Conservation (phyloP, 2,797 vertebrate species). For the Phaenicophaeus curvirostris region DNA sequence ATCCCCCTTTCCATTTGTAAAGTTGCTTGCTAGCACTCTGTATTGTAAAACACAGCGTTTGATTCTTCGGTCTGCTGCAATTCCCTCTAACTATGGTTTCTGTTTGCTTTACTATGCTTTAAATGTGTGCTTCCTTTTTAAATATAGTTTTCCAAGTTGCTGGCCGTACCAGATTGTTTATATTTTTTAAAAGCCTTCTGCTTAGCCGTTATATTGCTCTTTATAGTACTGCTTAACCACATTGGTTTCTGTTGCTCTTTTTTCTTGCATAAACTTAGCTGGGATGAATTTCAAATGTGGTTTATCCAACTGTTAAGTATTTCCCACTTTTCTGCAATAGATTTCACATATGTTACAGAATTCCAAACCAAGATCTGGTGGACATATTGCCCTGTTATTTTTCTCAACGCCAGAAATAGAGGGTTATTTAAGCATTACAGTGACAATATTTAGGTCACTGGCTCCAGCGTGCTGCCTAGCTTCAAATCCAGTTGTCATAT, state of each 20-base stretch:
- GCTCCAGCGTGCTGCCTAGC: background rate
- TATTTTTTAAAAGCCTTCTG: conserved; percentile 81
- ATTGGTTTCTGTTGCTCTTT: conserved; percentile 79
- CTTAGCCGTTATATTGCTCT: conserved; percentile 73
- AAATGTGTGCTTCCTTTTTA: conserved; percentile 76
- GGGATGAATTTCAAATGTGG: conserved; percentile 82
- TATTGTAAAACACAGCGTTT: background rate
- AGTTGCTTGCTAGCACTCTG: rapidly evolving
- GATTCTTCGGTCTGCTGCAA: background rate
- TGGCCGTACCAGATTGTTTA: conserved; percentile 79
- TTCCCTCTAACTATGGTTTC: conserved; percentile 50
- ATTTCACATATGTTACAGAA: conserved; percentile 80
- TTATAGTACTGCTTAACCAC: conserved; percentile 72
- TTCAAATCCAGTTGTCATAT: conserved; percentile 19
- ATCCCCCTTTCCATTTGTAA: background rate
- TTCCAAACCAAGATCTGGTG: conserved; percentile 75
- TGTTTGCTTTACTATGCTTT: conserved; percentile 66
- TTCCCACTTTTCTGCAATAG: conserved; percentile 79
- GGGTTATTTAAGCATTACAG: background rate
- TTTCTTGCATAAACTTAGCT: conserved; percentile 77
- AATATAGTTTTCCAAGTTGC: conserved; percentile 76
- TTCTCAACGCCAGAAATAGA: conserved; percentile 53
- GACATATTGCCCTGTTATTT: conserved; percentile 65
- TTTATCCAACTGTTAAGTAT: conserved; percentile 81
- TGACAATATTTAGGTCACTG: conserved; percentile 49